These are phyloP conservation scores for Pheosia tremula DNA, from an alignment of 2,888 invertebrate genomes.

Conservation along the genomic window DNA sequence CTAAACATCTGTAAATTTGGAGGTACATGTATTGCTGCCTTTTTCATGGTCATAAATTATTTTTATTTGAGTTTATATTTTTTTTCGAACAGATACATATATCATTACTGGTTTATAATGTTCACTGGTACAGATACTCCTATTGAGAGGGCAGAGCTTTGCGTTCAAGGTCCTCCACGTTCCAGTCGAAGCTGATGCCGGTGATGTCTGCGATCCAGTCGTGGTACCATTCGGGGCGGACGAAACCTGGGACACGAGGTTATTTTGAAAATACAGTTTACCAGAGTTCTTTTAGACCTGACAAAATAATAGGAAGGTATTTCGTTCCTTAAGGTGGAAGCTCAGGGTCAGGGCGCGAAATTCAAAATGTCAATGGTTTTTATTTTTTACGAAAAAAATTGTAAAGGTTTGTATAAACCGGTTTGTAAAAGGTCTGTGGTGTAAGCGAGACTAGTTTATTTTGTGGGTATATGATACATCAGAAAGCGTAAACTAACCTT, in stretches of 20 bases:
- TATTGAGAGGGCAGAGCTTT: constrained; percentile 1
- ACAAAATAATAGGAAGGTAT: background rate
- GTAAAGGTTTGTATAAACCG: too few species aligned
- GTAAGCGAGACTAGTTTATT: background rate
- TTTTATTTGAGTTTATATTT: too few species aligned
- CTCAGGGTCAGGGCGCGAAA: too few species aligned
- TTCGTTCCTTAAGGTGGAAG: background rate
- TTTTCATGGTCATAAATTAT: too few species aligned
- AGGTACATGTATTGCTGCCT: too few species aligned
- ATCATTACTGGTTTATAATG: too few species aligned
- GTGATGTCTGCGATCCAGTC: constrained; percentile 42
- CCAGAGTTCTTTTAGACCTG: background rate
- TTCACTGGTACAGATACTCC: background rate
- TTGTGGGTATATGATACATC: too few species aligned
- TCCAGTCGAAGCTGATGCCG: constrained; percentile 48
- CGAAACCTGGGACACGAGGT: constrained; percentile 34
- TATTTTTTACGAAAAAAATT: too few species aligned
- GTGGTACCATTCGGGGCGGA: constrained; percentile 52
- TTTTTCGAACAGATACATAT: too few species aligned
- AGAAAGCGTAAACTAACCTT: too few species aligned
- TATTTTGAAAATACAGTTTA: background rate
- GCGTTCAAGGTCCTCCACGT: constrained; percentile 15
- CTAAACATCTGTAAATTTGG: too few species aligned
- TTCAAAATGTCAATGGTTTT: too few species aligned
- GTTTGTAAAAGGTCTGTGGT: background rate